Conservation (phyloP, 2,888 invertebrate genomes). For the Orchesellides sinensis region DNA sequence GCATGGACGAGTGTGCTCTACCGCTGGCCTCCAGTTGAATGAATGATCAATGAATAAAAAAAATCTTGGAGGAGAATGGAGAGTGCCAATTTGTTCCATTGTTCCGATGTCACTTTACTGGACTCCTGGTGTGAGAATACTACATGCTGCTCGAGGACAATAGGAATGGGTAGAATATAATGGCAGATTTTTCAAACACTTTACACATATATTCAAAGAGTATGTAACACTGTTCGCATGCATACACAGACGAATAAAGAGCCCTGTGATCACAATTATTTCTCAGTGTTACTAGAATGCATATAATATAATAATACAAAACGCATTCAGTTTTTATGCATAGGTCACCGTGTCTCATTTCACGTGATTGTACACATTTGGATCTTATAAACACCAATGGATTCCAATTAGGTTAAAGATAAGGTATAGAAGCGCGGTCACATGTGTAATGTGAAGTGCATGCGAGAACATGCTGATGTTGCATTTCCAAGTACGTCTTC, state of each 20-base stretch:
- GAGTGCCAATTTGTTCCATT: constrained; percentile 67
- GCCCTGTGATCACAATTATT: background rate
- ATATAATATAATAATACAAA: background rate
- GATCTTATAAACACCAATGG: too few relatives aligned
- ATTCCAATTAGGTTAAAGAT: too few relatives aligned
- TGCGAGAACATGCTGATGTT: too few relatives aligned
- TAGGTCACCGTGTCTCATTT: background rate
- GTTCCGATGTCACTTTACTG: constrained; percentile 57
- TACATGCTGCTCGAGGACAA: constrained; percentile 39
- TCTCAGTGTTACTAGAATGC: too few relatives aligned
- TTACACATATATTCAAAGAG: background rate
- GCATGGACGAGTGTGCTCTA: too few relatives aligned
- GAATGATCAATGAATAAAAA: constrained; percentile 54
- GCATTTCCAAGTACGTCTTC: too few relatives aligned
- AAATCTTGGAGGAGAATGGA: constrained; percentile 30
- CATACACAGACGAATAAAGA: background rate
- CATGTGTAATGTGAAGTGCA: too few relatives aligned
- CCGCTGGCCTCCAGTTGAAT: background rate
- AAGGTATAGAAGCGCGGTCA: too few relatives aligned
- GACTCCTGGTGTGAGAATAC: constrained; percentile 62
- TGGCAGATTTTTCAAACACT: background rate
- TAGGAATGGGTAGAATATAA: constrained; percentile 38
- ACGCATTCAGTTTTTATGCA: background rate
- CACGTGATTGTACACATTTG: background rate
- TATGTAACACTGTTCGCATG: too few relatives aligned